Base-by-base conservation (phyloP, 2,113 vertebrate genomes). In the Laticauda laticaudata region DNA sequence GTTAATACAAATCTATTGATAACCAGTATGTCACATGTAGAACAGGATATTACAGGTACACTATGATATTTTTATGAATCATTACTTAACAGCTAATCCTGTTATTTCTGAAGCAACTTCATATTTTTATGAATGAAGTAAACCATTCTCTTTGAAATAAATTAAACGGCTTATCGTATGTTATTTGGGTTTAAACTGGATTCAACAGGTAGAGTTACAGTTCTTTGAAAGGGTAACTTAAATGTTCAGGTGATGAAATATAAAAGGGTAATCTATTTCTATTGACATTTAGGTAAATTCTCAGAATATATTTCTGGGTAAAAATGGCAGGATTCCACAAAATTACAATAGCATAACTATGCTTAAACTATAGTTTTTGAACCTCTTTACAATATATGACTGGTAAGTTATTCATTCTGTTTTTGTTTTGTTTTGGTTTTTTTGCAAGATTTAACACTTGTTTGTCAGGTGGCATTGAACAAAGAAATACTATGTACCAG, bases 391-490 rank as follows among this genome's bases (percentile, higher is more conserved):
- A 87, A 64, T 86, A n/a, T 56, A 34, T 11, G 29, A 81, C 45
- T 43, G 20, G 92, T 91, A 85, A 34, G 56, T 26, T 87, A 34
- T 43, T 92, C 8, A 29, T 93, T 87, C 61, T 92, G 8, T 45
- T 81, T 87, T 93, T 87, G 34, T 39, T 39, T 39, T 39, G 34
- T 39, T 39, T 39, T 39, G 34, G 34, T 39, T 4, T 45, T 61
- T 53, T 61, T 34, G 86, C 93, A 87, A 57, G 89, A 75, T 81
- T 93, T 69, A 59, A 8, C 92, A n/a, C 94, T 96, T 91, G 29
- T 24, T 8, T 1, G 34, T 94, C 93, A 94, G 93, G 89, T 88
- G 56, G 88, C 88, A 56, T 81, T 57, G 88, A 95, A 75, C 64
- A 93, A 69, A 90, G 39, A 89, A 92, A 85, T 90, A 4, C 81